Evolutionary conservation across 2,888 invertebrate genomes (phyloP).

Genomic region (Ochropacha duplaris): DNA sequence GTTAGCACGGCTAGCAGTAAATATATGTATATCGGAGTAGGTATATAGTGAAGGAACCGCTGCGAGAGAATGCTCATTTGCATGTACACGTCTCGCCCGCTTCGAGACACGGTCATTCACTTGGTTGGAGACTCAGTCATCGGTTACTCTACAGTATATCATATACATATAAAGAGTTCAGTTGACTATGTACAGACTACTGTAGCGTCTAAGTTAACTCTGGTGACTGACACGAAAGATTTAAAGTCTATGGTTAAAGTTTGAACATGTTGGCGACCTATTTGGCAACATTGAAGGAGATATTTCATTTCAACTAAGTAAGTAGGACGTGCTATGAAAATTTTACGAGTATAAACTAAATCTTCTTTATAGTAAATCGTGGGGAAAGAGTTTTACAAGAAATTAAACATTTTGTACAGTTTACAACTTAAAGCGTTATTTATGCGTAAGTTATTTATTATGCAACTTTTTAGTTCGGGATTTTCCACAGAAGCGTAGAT

Average conservation of each 20-base stretch:
- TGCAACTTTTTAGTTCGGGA: neutral
- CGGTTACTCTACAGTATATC: neutral
- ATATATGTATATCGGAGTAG: neutral
- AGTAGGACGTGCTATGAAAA: too few species aligned
- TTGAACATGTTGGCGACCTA: neutral
- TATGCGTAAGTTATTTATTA: neutral
- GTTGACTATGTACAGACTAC: too few species aligned
- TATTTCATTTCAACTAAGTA: neutral
- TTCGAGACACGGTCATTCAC: constrained; percentile 46
- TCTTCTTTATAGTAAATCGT: neutral
- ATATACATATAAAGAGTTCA: neutral
- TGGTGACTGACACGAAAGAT: neutral
- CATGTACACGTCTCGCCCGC: constrained; percentile 33
- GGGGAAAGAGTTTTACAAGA: neutral
- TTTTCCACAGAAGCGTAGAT: neutral
- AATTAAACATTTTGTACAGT: neutral
- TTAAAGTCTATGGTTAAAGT: neutral
- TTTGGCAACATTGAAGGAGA: neutral
- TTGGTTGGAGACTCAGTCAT: constrained; percentile 13
- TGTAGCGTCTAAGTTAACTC: neutral
- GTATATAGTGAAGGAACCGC: constrained; percentile 10
- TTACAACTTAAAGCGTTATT: neutral
- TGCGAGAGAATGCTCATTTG: constrained; percentile 35
- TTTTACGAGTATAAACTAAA: neutral
- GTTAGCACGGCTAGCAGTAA: neutral